Base-by-base conservation (phyloP, 2,888 invertebrate genomes). In the Pachliopta kotzebuea region DNA sequence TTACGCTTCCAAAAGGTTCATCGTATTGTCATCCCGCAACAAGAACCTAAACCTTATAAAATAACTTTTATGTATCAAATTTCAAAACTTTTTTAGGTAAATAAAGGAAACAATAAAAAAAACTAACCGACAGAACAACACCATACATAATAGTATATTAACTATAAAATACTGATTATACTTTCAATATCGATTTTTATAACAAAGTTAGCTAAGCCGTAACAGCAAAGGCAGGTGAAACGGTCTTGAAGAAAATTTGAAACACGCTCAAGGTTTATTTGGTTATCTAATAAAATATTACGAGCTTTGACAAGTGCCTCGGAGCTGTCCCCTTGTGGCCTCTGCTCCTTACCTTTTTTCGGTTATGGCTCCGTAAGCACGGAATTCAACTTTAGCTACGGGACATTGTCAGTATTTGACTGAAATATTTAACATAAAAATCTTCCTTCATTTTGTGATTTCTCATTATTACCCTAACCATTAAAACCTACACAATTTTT, bases 251-350 rank as follows among this genome's bases (percentile, higher is more conserved):
- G 76, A 73, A 80, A 82, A 85, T 83, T 82, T 80, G 81, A 81
- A 83, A 81, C 75, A 73, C 76, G 75, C 78, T 74, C 78, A 75
- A 79, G 78, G 83, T 88, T 88, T 88, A 90, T 88, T 90, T 85
- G 87, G 88, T 90, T 86, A 89, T 88, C 86, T 86, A 89, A 90
- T 90, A 90, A 90, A 90, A 90, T 90, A 90, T 90, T 88, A 90
- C 87, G 90, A 89, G 86, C 76, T 84, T 85, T 88, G 88, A 90
- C 88, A 88, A 88, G 84, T 86, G 83, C 84, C 86, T 82, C 71
- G 72, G 70, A 81, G 84, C 81, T 80, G 83, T 79, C 85, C 86
- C 83, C 81, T 76, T 69, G 86, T 79, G 86, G 80, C 80, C 75
- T 73, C 63, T 74, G 72, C 69, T 79, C 72, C 79, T 80, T 84